Base-by-base conservation (phyloP, 2,113 vertebrate species). In the Chinchilla lanigera region DNA sequence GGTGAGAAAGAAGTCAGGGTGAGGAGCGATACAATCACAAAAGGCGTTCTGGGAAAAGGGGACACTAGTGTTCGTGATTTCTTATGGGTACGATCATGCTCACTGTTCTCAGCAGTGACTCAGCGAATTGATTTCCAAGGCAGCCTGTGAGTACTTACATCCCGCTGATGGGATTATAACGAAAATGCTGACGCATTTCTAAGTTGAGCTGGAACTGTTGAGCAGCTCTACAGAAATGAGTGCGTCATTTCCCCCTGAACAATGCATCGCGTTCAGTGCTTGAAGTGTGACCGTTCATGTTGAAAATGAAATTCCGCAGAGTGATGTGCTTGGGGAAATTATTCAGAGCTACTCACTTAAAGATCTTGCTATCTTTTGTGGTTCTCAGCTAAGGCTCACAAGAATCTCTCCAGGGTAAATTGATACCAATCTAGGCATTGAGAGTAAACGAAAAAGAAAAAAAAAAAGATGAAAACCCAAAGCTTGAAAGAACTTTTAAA, bases 221-320 rank as follows among this genome's bases (percentile, higher is more conserved):
- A 97, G 90, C 82, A 60, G 90, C 90, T 91, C 96, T 95, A 71
- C 87, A 96, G 82, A 93, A 95, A 56, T n/a, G 86, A 97, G 96
- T 97, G 95, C 89, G 93, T 97, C 97, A 97, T 97, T 97, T 97
- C 96, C 90, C 96, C 65, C 88, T 84, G 96, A 97, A 98, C 97
- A 96, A 98, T 98, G 94, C 19, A 11, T 94, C 80, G 93, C 88
- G 96, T 97, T 98, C 97, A 97, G 93, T 96, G 95, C 96, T 96
- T 97, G 97, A 96, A 96, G 95, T 97, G 96, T 95, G 86, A 96
- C 92, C 94, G 96, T 97, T 98, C 97, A 97, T 97, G 95, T 97
- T 98, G 97, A 98, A 98, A 98, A 98, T 97, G 96, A 97, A 98
- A 97, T 97, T 98, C 96, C 5, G 2, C 88, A 85, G 87, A 97